Percentiles rank a stretch among this genome's conserved stretches.
These are phyloP conservation scores for Schizothorax lantsangensis DNA, from an alignment of 2,797 vertebrate genomes.

Conservation along the genomic window DNA sequence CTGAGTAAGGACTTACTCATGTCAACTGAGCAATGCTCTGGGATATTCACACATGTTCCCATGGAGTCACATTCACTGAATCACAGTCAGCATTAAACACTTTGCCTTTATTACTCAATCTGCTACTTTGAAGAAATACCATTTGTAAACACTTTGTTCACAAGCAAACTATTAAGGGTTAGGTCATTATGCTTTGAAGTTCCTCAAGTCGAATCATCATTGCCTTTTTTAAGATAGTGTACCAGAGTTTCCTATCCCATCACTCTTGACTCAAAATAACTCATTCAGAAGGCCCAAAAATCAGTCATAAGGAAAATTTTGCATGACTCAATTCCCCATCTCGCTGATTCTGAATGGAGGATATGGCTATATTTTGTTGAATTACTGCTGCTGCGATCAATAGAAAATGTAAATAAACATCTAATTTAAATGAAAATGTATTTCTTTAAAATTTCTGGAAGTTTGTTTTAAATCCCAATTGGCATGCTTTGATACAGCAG, in stretches of 20 bases:
- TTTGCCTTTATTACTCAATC: conserved; percentile 32
- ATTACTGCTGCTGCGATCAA: background rate
- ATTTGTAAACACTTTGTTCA: conserved; percentile 45
- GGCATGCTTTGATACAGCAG: background rate
- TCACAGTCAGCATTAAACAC: conserved; percentile 31
- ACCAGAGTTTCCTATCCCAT: background rate
- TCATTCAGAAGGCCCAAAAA: background rate
- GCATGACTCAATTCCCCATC: background rate
- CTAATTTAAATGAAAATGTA: background rate
- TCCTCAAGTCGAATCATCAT: conserved; percentile 8
- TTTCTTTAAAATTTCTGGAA: background rate
- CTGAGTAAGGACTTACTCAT: conserved; percentile 51
- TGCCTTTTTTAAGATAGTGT: conserved; percentile 8
- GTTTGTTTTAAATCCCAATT: background rate
- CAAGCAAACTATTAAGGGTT: conserved; percentile 16
- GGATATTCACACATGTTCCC: conserved; percentile 49
- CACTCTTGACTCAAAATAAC: background rate
- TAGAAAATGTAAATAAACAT: background rate
- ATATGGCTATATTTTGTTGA: background rate
- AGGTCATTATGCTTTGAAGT: conserved; percentile 1
- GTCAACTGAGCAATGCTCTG: conserved; percentile 40
- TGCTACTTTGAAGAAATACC: conserved; percentile 38
- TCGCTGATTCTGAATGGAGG: background rate
- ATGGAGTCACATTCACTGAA: conserved; percentile 34
- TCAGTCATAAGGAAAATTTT: background rate